These are phyloP conservation scores for Philereme transversata DNA, from an alignment of 2,888 invertebrate species.

Conservation along the genomic window DNA sequence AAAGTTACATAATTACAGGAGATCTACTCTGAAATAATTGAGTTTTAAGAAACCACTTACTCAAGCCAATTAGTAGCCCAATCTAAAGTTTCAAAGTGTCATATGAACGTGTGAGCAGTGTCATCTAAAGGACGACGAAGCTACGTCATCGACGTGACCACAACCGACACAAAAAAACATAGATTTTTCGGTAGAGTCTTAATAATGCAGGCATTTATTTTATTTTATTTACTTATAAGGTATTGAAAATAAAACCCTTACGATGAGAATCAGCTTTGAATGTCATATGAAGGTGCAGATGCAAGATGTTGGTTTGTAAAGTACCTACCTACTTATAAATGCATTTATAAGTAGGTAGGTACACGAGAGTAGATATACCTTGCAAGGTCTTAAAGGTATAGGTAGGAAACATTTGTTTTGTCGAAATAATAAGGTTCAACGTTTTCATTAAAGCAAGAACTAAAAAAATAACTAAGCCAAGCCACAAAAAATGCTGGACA, in stretches of 20 bases:
- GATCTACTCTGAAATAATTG: slow-evolving; percentile 25
- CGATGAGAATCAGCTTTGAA: slow-evolving; percentile 19
- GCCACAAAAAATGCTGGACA: no score
- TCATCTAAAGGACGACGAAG: slow-evolving; percentile 31
- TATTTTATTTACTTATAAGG: background rate
- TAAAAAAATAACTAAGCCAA: no score
- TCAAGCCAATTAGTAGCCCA: slow-evolving; percentile 27
- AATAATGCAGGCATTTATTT: background rate
- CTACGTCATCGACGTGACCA: slow-evolving; percentile 24
- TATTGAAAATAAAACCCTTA: slow-evolving; percentile 17
- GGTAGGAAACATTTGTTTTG: no score
- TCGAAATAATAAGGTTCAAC: no score
- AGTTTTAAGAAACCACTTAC: slow-evolving; percentile 15
- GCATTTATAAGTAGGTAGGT: slow-evolving; percentile 12
- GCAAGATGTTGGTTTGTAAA: background rate
- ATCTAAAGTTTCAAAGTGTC: slow-evolving; percentile 35
- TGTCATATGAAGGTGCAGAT: slow-evolving; percentile 12
- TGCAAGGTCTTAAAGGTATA: no score
- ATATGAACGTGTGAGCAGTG: slow-evolving; percentile 23
- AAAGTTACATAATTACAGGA: slow-evolving; percentile 20
- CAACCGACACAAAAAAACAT: slow-evolving; percentile 20
- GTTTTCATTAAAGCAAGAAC: no score
- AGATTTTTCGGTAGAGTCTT: slow-evolving; percentile 14
- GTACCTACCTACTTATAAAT: background rate
- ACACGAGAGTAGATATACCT: background rate